Conservation (phyloP, 1,140 invertebrate genomes). For the Achroia grisella region DNA sequence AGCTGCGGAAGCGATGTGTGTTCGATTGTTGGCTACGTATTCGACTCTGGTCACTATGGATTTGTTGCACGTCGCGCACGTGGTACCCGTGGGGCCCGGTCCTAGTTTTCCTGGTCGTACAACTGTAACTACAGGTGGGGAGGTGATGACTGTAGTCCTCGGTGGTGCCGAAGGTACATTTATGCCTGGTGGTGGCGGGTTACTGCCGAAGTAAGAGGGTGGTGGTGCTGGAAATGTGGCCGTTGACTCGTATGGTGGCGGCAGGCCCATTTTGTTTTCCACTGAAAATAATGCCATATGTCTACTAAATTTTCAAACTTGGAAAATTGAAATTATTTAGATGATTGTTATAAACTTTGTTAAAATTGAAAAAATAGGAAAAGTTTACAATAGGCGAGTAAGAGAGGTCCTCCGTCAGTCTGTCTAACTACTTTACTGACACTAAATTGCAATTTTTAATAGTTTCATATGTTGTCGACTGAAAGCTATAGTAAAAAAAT, state of each 20-base stretch:
- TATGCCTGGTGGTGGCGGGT: conserved; percentile 35
- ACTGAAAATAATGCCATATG: conserved; percentile 32
- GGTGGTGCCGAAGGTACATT: conserved; percentile 26
- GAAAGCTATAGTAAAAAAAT: too few relatives aligned
- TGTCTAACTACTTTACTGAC: too few relatives aligned
- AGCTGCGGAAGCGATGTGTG: conserved; percentile 56
- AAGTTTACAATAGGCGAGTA: too few relatives aligned
- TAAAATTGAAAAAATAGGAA: too few relatives aligned
- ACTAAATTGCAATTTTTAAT: too few relatives aligned
- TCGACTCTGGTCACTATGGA: conserved; percentile 54
- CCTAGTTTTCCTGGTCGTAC: conserved; percentile 35
- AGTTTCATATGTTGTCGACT: too few relatives aligned
- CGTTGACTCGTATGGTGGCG: conserved; percentile 49
- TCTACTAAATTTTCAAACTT: neutral
- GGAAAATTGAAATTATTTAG: too few relatives aligned
- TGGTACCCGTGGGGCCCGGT: conserved; percentile 52
- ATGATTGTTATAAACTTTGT: neutral
- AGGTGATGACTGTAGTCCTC: conserved; percentile 44
- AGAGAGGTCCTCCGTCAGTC: too few relatives aligned
- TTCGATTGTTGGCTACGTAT: conserved; percentile 53
- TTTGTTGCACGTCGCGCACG: conserved; percentile 51
- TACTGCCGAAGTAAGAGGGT: conserved; percentile 53
- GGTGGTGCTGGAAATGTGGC: conserved; percentile 49
- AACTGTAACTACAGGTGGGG: conserved; percentile 11
- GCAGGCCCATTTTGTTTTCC: conserved; percentile 65